These are phyloP conservation scores for Anastrepha ludens DNA, from an alignment of 1,140 invertebrate genomes.

Conservation along the genomic window DNA sequence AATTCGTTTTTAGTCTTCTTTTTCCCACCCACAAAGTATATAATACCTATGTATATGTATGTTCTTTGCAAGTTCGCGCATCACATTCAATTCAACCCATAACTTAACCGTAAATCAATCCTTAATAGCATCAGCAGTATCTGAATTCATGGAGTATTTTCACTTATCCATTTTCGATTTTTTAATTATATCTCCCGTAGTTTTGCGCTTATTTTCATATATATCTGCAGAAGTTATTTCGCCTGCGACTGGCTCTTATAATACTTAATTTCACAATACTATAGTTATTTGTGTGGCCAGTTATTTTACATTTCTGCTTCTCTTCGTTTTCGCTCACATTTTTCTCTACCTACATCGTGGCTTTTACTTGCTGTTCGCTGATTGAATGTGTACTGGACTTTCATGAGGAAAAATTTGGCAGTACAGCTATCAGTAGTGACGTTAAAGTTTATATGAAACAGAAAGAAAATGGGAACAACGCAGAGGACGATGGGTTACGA, in stretches of 20 bases:
- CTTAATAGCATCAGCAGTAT: conserved; percentile 5
- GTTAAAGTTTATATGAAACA: neutral
- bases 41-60: neutral
- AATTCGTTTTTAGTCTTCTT: neutral
- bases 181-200: conserved; percentile 15
- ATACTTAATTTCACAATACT: neutral
- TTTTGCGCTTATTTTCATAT: neutral
- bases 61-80: conserved; percentile 42
- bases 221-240: neutral
- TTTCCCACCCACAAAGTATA: neutral
- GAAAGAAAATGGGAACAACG: neutral
- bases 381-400: conserved; percentile 16
- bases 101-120: neutral
- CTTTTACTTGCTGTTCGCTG: neutral
- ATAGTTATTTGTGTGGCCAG: neutral
- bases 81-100: conserved; percentile 44
- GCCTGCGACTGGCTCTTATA: neutral
- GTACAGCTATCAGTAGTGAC: conserved; percentile 22
- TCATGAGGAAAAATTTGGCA: neutral
- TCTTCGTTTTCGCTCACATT: neutral
- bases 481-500: neutral
- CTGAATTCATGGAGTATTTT: neutral
- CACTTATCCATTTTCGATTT: conserved; percentile 22
- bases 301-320: neutral
- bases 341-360: neutral